Base-by-base conservation (phyloP, 1,140 invertebrate species). In the Listronotus bonariensis region DNA sequence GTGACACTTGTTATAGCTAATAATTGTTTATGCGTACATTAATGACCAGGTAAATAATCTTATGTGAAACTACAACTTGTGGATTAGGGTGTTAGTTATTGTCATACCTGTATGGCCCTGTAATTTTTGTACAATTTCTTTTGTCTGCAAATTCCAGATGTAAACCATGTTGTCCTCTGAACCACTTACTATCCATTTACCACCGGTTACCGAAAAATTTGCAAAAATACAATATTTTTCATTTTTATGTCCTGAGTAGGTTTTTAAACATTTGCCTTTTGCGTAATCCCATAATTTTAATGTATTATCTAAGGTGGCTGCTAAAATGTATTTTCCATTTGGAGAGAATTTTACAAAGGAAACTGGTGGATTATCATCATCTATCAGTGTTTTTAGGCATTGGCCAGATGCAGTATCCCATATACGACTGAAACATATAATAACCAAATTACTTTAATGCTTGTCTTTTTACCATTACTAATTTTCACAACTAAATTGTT, bases 221-320 rank as follows among this genome's bases (percentile, higher is more conserved):
- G 98, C 97, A 82, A 99, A 99, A 79, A 99, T 97, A 79, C 98
- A 99, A 81, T 99, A 99, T 80, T 99, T 99, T 82, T 99, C 96
- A 83, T 99, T 99, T 79, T 92, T 93, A 79, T 99, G 98, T 0
- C 97, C 97, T 0, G 90, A 93, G 72, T 99, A 99, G 0, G 95
- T 97, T 83, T 99, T 99, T 14, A 99, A 82, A 80, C 96, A 98
- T 83, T 95, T 95, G 55, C 91, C 92, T 85, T 99, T 98, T 63
- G 93, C 97, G 80, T 99, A 99, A 80, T 99, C 98, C 98, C 98
- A 99, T 45, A 99, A 80, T 82, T 99, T 99, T 3, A 99, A 84
- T 9, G 95, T 98, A 78, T 98, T 99, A 80, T 99, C 97, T 58
- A 99, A 81, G 1, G 97, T 99, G 14, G 97, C 97, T 6, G 97